phyloP scores from a whole-genome alignment of 2,797 vertebrate species.

The Forpus xanthops region DNA sequence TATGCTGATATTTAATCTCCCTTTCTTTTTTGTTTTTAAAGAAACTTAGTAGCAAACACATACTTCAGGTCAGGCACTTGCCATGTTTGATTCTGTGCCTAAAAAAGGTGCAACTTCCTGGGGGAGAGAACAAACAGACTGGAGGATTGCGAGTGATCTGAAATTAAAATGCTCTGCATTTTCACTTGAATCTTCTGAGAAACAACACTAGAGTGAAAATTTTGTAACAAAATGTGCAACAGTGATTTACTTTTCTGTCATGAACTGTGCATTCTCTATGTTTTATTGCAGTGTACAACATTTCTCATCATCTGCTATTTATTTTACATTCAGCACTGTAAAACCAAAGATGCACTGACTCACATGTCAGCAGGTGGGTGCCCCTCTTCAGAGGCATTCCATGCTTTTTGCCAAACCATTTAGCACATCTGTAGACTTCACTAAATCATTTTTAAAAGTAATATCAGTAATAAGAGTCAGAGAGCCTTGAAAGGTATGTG shows the following conservation, averaged over 20 bases:
- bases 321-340: conserved; percentile 44
- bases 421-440: conserved; percentile 59
- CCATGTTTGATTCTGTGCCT: background rate
- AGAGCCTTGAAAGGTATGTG: conserved; percentile 56
- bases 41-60: background rate
- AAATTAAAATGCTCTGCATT: conserved; percentile 50
- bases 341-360: conserved; percentile 43
- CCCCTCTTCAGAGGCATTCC: conserved; percentile 24
- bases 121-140: background rate
- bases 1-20: background rate
- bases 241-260: conserved; percentile 29
- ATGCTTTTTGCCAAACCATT: conserved; percentile 39
- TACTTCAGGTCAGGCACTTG: conserved; percentile 7
- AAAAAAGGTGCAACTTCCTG: background rate
- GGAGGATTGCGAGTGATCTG: background rate
- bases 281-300: conserved; percentile 19
- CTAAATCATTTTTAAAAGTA: conserved; percentile 65
- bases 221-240: conserved; percentile 23
- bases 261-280: background rate
- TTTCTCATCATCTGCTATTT: conserved; percentile 43
- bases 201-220: background rate
- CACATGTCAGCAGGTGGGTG: conserved; percentile 28
- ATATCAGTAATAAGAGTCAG: conserved; percentile 42
- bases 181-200: conserved; percentile 1
- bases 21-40: background rate